A percentile compares a stretch with the other conserved stretches of the same genome.
These are phyloP conservation scores for Calonectris borealis DNA, from an alignment of 2,113 vertebrate species.

Conservation along the genomic window DNA sequence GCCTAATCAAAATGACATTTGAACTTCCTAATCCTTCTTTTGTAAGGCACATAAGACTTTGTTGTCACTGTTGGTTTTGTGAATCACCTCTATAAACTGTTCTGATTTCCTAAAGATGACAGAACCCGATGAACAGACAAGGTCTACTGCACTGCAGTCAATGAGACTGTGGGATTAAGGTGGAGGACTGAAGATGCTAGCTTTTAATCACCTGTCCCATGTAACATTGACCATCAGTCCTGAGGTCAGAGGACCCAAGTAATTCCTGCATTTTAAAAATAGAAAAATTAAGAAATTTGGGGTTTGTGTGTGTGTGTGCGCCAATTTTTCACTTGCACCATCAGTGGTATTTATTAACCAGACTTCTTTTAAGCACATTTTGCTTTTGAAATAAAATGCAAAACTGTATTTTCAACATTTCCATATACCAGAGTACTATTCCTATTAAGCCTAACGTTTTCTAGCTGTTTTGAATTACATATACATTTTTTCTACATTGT, in stretches of 20 bases:
- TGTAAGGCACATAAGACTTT: constrained; percentile 81
- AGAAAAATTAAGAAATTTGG: not conserved
- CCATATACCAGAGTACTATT: not conserved
- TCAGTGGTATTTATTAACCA: not conserved
- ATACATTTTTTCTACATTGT: not conserved
- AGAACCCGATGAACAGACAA: constrained; percentile 77
- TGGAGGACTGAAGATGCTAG: constrained; percentile 72
- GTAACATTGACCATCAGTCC: constrained; percentile 75
- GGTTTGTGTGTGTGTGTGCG: no score
- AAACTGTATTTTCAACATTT: not conserved
- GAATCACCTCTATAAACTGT: constrained; percentile 84
- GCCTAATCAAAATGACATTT: constrained; percentile 85
- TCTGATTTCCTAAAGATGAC: constrained; percentile 86
- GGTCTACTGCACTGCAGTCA: constrained; percentile 32
- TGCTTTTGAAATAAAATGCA: not conserved
- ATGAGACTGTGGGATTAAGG: constrained; percentile 74
- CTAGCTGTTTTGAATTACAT: not conserved
- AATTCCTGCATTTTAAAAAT: constrained; percentile 60
- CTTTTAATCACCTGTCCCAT: constrained; percentile 80
- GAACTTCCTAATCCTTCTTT: constrained; percentile 80
- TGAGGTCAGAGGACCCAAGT: constrained; percentile 78
- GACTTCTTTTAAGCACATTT: not conserved
- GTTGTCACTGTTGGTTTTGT: constrained; percentile 87
- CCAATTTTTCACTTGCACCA: not conserved
- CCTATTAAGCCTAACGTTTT: not conserved